These are phyloP conservation scores for Dryas iulia DNA, from an alignment of 1,140 invertebrate genomes.

Conservation along the genomic window DNA sequence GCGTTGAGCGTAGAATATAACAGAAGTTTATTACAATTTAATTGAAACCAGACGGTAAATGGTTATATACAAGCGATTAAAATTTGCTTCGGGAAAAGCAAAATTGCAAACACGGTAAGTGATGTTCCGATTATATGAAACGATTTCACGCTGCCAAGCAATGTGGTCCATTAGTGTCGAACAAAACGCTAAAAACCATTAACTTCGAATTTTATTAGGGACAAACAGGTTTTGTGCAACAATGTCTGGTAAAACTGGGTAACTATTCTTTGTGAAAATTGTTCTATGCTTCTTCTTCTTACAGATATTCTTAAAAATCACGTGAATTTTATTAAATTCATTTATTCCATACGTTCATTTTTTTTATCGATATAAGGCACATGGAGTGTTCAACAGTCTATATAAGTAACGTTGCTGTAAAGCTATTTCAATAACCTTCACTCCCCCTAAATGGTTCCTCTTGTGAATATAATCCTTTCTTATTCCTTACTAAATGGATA, in stretches of 20 bases:
- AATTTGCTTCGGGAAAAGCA: not conserved
- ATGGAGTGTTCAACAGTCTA: not conserved
- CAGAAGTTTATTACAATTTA: not conserved
- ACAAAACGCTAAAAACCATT: not conserved
- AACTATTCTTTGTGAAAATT: not conserved
- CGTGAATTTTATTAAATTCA: too few relatives aligned
- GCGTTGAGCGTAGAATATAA: not conserved
- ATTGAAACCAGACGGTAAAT: not conserved
- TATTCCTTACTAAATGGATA: slow-evolving; percentile 67
- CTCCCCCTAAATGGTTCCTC: not conserved
- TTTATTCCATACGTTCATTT: too few relatives aligned
- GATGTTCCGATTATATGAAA: slow-evolving; percentile 1
- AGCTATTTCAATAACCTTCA: slow-evolving; percentile 5
- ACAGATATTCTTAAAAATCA: too few relatives aligned
- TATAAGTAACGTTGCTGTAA: not conserved
- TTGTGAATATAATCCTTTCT: slow-evolving; percentile 59
- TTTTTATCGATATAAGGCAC: not conserved
- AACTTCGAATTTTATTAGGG: not conserved
- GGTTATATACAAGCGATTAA: not conserved
- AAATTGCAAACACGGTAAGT: slow-evolving; percentile 1
- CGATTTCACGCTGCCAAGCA: not conserved
- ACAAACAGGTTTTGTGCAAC: not conserved
- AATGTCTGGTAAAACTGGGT: not conserved
- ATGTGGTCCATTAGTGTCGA: not conserved
- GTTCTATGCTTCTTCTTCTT: not conserved